Base-by-base conservation (phyloP, 35 echinoderm and acorn worm genomes). In the Hemicentrotus pulcherrimus region DNA sequence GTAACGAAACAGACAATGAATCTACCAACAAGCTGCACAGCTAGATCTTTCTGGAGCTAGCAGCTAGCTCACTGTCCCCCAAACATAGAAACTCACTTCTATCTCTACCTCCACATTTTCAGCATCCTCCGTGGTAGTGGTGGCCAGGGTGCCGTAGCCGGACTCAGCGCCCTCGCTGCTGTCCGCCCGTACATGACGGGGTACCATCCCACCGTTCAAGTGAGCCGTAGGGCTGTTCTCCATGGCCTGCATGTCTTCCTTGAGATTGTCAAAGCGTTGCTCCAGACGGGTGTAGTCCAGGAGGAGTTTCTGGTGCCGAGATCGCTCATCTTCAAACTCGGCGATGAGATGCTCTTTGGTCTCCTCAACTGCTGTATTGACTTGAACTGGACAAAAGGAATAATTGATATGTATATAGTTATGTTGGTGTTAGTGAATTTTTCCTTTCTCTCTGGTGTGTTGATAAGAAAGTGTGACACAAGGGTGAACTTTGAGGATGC, bases 91-190 rank as follows among this genome's bases (percentile, higher is more conserved):
- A 93, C 91, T 93, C 91, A 93, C 91, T 93, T 93, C 91, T 31
- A 95, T 97, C 65, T 97, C 98, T 78, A 86, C 92, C 59, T 97
- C 98, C 32, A 98, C 95, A 95, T 91, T 97, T 46, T 98, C 98
- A 5, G 94, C 92, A 65, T 98, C 98, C n/a, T 97, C 96, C 5
- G 71, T 86, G 8, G 70, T 92, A 12, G 94, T 95, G 24, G 97
- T 99, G 12, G 96, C 94, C 94, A 99, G 94, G 0, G 98, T 99
- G 15, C 98, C 98, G 87, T 99, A 99, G 0, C 98, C 98, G 2
- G 98, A 99, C 95, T 99, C 98, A 0, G 94, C 95, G 9, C 97
- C 98, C 90, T 99, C 98, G 47, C 94, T 99, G 92, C 96, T 97
- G 88, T 99, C 97, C 6, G 94, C 97, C 91, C 96, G 48, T 19